phyloP scores from a whole-genome alignment of 2,888 invertebrate genomes.

The Acronicta alni region DNA sequence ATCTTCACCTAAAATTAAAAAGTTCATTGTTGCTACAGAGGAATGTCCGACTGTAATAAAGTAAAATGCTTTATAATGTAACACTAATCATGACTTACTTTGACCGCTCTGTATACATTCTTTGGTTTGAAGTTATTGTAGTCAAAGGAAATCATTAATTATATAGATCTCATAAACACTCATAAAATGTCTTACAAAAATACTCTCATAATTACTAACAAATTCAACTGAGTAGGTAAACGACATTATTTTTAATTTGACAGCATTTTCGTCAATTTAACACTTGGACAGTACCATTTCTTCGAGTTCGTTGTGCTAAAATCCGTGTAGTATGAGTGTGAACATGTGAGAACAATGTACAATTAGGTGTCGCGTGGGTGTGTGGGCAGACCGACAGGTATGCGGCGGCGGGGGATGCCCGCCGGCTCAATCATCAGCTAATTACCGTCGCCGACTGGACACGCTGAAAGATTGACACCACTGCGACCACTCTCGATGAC shows the following conservation, averaged over 20 bases:
- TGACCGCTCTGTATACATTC: constrained; percentile 17
- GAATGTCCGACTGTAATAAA: constrained; percentile 64
- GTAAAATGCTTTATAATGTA: constrained; percentile 52
- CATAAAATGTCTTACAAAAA: constrained; percentile 14
- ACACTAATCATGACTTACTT: constrained; percentile 40
- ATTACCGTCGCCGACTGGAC: constrained; percentile 79
- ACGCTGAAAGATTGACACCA: constrained; percentile 82
- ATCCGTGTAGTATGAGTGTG: constrained; percentile 65
- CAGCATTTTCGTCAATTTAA: constrained; percentile 51
- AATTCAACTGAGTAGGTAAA: background rate
- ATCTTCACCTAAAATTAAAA: constrained; percentile 69
- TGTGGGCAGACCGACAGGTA: constrained; percentile 65
- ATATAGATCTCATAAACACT: constrained; percentile 13
- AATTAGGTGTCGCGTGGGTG: constrained; percentile 75
- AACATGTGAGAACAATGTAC: constrained; percentile 77
- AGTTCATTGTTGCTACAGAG: constrained; percentile 70
- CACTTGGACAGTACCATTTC: constrained; percentile 44
- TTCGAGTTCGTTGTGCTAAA: constrained; percentile 69
- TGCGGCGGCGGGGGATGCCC: constrained; percentile 43
- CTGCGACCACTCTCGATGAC: constrained; percentile 70
- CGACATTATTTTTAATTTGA: constrained; percentile 8
- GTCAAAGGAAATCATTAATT: constrained; percentile 34
- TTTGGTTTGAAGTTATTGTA: constrained; percentile 36
- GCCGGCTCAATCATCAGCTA: constrained; percentile 69
- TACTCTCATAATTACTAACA: constrained; percentile 3